A percentile compares a stretch with the other conserved stretches of the same genome.
Conservation (phyloP, 1,140 invertebrate species). For the Yoshiicerus persimilis region DNA sequence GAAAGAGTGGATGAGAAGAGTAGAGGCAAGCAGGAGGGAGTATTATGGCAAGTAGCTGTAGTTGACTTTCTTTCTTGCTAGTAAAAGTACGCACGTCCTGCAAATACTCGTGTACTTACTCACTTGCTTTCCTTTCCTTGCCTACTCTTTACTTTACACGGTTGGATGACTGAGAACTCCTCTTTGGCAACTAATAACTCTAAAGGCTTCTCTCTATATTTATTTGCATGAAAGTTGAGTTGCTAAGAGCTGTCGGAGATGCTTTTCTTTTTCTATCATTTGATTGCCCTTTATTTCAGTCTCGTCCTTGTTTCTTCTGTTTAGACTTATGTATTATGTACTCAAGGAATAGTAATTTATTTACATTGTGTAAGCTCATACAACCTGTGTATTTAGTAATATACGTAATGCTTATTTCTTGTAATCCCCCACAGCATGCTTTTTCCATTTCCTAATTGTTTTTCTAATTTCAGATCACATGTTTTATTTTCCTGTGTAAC, state of each 20-base stretch:
- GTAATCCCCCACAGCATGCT: neutral
- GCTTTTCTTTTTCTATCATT: neutral
- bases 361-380: neutral
- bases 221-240: neutral
- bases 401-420: neutral
- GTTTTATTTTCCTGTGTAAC: neutral
- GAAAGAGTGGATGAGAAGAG: neutral
- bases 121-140: neutral
- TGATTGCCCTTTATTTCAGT: constrained; percentile 1
- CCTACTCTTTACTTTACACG: neutral
- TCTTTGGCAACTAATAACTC: neutral
- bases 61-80: neutral
- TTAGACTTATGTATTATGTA: no score
- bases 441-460: neutral
- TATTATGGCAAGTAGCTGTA: no score
- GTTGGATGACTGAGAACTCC: neutral
- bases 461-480: neutral
- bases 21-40: neutral
- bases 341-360: neutral
- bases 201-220: neutral
- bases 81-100: no score
- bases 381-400: neutral
- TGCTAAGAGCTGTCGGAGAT: neutral
- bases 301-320: neutral
- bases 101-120: neutral